phyloP scores from a whole-genome alignment of 2,888 invertebrate species.

The Sympetrum striolatum region DNA sequence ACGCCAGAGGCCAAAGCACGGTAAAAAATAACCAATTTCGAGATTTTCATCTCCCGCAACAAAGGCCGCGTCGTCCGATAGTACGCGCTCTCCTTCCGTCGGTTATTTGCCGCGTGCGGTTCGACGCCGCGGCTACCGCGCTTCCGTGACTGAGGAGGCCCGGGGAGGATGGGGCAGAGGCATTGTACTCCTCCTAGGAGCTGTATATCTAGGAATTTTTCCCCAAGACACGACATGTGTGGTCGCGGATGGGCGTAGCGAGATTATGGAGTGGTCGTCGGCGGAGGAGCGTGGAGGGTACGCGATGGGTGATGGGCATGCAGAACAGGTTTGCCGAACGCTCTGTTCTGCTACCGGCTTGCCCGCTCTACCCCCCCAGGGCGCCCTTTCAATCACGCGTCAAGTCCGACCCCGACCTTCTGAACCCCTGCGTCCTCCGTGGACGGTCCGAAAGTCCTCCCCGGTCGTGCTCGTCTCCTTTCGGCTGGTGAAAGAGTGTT shows the following conservation, averaged over 20 bases:
- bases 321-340: slow-evolving; percentile 26
- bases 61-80: background rate
- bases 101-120: background rate
- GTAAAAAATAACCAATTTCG: background rate
- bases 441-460: background rate
- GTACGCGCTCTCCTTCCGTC: background rate
- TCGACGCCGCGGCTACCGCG: background rate
- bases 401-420: background rate
- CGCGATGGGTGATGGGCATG: background rate
- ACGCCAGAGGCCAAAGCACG: background rate
- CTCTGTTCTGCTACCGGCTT: background rate
- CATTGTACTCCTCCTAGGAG: background rate
- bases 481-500: background rate
- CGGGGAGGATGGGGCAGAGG: background rate
- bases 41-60: background rate
- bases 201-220: background rate
- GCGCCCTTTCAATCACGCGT: slow-evolving; percentile 15
- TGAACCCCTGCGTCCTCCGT: background rate
- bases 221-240: background rate
- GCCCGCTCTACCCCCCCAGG: background rate
- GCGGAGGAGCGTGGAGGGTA: background rate
- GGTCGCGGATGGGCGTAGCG: background rate
- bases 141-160: background rate
- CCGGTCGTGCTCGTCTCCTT: background rate
- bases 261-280: background rate